A percentile compares a stretch with the other conserved stretches of the same genome.
phyloP scores from a whole-genome alignment of 2,797 vertebrate genomes.

The Ctenosaura bakeri region DNA sequence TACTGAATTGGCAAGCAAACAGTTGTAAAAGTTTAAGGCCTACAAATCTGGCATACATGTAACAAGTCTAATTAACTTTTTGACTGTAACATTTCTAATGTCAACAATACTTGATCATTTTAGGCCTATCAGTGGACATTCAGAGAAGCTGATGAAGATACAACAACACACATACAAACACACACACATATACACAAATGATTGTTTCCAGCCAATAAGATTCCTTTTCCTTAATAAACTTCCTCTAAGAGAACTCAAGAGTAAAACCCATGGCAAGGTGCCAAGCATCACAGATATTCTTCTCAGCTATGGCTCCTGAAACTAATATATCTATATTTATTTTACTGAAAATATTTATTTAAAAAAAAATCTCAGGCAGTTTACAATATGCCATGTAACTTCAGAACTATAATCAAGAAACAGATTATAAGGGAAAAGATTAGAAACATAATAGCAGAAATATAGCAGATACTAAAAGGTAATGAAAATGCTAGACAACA shows the following conservation, averaged over 20 bases:
- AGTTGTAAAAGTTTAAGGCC: background rate
- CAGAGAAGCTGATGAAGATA: background rate
- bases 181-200: background rate
- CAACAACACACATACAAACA: background rate
- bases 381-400: too few relatives aligned
- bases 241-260: background rate
- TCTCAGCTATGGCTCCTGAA: background rate
- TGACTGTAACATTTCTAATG: background rate
- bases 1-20: background rate
- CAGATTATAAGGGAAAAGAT: too few relatives aligned
- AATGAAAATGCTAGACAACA: too few relatives aligned
- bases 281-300: background rate
- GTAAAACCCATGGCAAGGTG: background rate
- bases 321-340: background rate
- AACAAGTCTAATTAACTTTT: background rate
- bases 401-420: too few relatives aligned
- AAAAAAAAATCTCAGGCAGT: background rate
- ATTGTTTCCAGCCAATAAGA: background rate
- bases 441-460: too few relatives aligned
- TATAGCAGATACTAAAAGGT: too few relatives aligned
- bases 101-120: background rate
- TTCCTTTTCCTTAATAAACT: background rate
- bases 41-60: background rate
- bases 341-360: background rate
- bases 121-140: background rate